Percentiles rank a stretch among this genome's conserved stretches.
These are phyloP conservation scores for Microplitis manilae DNA, from an alignment of 2,888 invertebrate genomes.

Conservation along the genomic window DNA sequence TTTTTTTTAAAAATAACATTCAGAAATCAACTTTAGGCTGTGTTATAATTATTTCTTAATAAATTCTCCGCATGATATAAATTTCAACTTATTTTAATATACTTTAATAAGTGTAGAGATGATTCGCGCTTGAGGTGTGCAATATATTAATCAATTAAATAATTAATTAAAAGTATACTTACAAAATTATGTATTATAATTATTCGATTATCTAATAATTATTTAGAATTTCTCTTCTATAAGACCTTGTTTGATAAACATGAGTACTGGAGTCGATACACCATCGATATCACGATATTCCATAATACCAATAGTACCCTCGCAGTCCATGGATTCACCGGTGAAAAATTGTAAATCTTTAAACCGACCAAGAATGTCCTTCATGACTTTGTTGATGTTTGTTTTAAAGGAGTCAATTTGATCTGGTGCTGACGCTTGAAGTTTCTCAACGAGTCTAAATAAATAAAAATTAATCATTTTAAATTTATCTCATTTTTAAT, in stretches of 20 bases:
- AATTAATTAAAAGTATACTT: constrained; percentile 52
- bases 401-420: constrained; percentile 91
- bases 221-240: constrained; percentile 94
- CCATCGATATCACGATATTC: constrained; percentile 94
- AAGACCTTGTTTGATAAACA: constrained; percentile 97
- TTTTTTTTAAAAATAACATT: too few species aligned
- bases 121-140: too few species aligned
- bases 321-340: constrained; percentile 94
- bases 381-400: constrained; percentile 95
- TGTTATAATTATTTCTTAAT: too few species aligned
- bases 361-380: constrained; percentile 90
- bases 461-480: not conserved
- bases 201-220: constrained; percentile 66
- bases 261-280: constrained; percentile 87
- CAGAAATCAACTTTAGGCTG: too few species aligned
- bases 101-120: too few species aligned
- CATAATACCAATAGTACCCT: constrained; percentile 93
- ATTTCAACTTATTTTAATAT: too few species aligned
- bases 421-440: constrained; percentile 86
- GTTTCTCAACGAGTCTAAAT: constrained; percentile 80
- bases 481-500: not conserved
- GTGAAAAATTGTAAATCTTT: constrained; percentile 94
- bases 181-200: constrained; percentile 66
- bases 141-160: too few species aligned
- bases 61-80: too few species aligned